Conservation (phyloP, 2,888 invertebrate genomes). For the Eutolmus rufibarbis region DNA sequence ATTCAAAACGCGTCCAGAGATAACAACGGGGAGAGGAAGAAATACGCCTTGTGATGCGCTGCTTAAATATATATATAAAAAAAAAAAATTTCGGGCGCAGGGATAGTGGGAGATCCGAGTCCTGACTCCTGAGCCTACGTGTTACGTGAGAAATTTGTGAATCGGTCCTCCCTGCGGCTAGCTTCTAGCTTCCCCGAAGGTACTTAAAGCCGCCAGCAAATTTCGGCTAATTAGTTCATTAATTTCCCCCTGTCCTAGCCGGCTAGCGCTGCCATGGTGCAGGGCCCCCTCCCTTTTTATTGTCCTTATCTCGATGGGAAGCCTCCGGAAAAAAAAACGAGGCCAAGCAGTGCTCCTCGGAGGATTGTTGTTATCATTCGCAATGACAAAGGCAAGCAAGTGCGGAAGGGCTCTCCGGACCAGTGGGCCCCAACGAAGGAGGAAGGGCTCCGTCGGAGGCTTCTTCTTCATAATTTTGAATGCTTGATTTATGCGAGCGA, state of each 20-base stretch:
- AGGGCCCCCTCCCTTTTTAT: background rate
- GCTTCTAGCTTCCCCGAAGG: background rate
- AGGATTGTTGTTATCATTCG: background rate
- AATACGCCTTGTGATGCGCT: background rate
- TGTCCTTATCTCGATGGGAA: background rate
- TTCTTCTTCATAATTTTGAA: background rate
- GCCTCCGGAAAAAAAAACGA: background rate
- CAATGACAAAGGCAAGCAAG: background rate
- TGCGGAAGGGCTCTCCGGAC: background rate
- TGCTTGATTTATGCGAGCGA: background rate
- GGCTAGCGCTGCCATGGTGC: background rate
- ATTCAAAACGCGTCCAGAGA: conserved; percentile 17
- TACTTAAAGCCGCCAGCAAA: conserved; percentile 13
- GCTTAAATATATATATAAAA: background rate
- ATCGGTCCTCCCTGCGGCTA: background rate
- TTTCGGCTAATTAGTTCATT: conserved; percentile 24
- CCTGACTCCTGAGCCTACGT: background rate
- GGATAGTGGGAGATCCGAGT: background rate
- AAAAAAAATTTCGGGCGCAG: background rate
- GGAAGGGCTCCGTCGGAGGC: background rate
- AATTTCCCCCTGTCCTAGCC: background rate
- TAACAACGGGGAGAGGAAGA: background rate
- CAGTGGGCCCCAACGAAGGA: background rate
- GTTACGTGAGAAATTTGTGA: background rate
- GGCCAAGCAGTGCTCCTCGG: background rate